Conservation (phyloP, 2,888 invertebrate species). For the Dynastes tityus region DNA sequence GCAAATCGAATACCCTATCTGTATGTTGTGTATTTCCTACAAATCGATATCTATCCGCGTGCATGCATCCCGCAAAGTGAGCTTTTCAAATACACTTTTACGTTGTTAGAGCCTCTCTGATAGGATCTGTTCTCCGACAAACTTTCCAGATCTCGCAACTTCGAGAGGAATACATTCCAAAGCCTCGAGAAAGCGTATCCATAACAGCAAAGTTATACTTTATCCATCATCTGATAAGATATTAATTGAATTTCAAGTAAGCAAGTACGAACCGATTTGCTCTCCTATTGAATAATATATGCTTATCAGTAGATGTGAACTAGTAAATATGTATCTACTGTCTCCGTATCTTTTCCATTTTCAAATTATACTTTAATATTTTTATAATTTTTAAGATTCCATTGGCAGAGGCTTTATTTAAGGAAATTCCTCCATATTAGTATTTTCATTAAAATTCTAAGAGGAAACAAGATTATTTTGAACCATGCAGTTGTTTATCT, state of each 20-base stretch:
- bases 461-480: too few relatives aligned
- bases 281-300: not conserved
- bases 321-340: not conserved
- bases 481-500: too few relatives aligned
- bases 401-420: too few relatives aligned
- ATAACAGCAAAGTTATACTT: constrained; percentile 22
- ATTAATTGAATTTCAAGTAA: constrained; percentile 29
- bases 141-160: constrained; percentile 10
- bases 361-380: too few relatives aligned
- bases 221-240: constrained; percentile 17
- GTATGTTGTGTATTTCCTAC: not conserved
- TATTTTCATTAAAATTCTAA: too few relatives aligned
- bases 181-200: not conserved
- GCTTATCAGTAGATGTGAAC: not conserved
- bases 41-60: constrained; percentile 23
- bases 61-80: not conserved
- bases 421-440: too few relatives aligned
- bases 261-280: not conserved
- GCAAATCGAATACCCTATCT: too few relatives aligned
- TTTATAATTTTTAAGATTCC: too few relatives aligned
- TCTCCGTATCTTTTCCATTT: too few relatives aligned
- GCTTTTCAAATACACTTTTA: constrained; percentile 4
- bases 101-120: constrained; percentile 8
- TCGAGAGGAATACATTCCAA: constrained; percentile 10
- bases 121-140: constrained; percentile 19